Evolutionary conservation across 30 jellyfish, hydroid and myxozoan genomes (phyloP), one percentile per base, ranked within the genome.

Genomic region (Aurelia aurita): DNA sequence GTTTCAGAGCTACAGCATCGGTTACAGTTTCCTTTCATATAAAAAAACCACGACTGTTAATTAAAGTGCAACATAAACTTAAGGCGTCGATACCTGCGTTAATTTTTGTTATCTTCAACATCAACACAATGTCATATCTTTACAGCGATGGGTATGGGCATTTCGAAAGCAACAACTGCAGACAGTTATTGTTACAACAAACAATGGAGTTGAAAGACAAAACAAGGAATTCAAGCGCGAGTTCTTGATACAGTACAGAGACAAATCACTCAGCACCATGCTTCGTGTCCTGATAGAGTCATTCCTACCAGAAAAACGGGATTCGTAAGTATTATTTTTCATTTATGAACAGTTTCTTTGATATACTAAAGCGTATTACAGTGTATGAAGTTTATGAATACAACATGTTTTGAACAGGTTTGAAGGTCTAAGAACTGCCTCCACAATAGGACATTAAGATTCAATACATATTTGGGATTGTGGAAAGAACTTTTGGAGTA

Each of bases 81-180:
- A 35, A 35, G 12, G 47, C 47, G 47, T 35, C 12, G 47, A 35
- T 35, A 12, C 47, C 47, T 12, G 10, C 47, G 0, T 6, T 35
- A 12, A 35, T 35, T 3, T 35, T 6, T 5, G 11, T 1, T 35
- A 1, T 3, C 32, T 29, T 64, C 20, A 16, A 16, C 3, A 29
- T 19, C 28, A 31, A 2, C 25, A 18, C 29, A 9, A 45, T 32
- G 35, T 45, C 11, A 18, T 46, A n/a, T 74, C 25, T 43, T 78
- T 78, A 29, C 66, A 78, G 89, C 62, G 89, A 49, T 74, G 87
- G 87, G 87, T 74, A 23, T 74, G 87, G 87, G 87, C 87, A 74
- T 74, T 45, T 25, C 43, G 79, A 53, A 74, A 46, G 20, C 29
- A 74, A 18, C 69, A 46, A 23, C 29, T 57, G 29, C 54, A 21